A percentile compares a stretch with the other conserved stretches of the same genome.
These are phyloP conservation scores for Pangasius djambal DNA, from an alignment of 2,797 vertebrate species.

Conservation along the genomic window DNA sequence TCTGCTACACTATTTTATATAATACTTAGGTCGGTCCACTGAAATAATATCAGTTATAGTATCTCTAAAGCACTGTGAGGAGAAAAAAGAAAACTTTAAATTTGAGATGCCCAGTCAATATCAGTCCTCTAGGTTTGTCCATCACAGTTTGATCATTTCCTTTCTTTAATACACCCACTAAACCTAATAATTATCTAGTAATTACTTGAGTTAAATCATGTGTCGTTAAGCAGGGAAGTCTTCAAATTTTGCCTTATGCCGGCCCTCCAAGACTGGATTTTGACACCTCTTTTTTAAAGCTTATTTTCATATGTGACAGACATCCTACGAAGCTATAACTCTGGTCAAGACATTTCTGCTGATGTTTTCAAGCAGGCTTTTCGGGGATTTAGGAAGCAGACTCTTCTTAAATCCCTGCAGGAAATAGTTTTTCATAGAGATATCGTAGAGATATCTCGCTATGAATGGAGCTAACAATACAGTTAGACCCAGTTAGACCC, in stretches of 20 bases:
- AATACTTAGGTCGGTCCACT: background rate
- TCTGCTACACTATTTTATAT: background rate
- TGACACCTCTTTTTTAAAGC: background rate
- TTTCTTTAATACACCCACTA: background rate
- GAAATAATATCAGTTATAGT: background rate
- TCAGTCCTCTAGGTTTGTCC: background rate
- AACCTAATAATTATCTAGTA: background rate
- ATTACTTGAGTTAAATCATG: background rate
- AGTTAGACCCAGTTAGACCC: background rate
- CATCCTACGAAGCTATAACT: conserved; percentile 11
- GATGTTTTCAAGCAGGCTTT: background rate
- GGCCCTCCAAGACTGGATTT: background rate
- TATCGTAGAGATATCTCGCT: background rate
- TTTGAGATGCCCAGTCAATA: background rate
- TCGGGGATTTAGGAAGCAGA: background rate
- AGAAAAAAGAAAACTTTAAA: background rate
- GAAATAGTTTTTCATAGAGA: background rate
- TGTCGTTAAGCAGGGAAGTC: background rate
- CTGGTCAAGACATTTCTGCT: conserved; percentile 1
- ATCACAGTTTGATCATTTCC: background rate
- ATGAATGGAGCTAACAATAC: background rate
- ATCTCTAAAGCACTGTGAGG: background rate
- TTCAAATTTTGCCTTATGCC: background rate
- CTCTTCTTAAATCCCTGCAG: background rate
- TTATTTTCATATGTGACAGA: background rate